Evolutionary conservation across 2,888 invertebrate genomes (phyloP).

Genomic region (Anorthoa munda): DNA sequence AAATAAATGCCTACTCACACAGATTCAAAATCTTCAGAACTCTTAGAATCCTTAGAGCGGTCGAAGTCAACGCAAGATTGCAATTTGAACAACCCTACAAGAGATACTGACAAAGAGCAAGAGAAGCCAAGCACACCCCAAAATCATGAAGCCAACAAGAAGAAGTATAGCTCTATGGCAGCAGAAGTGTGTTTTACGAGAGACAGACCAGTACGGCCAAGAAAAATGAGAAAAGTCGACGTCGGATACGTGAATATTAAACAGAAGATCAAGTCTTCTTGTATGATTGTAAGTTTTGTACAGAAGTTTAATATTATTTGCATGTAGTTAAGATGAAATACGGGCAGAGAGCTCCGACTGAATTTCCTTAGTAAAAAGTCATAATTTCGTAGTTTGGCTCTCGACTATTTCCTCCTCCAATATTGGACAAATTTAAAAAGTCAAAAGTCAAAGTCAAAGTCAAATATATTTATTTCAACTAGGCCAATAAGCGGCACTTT

Average conservation of each 20-base stretch:
- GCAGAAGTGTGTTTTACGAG: constrained; percentile 45
- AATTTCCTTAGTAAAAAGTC: too few species aligned
- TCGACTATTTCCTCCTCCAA: too few species aligned
- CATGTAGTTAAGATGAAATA: too few species aligned
- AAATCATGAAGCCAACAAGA: neutral
- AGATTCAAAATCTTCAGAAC: constrained; percentile 21
- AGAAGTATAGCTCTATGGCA: constrained; percentile 41
- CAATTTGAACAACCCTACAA: neutral
- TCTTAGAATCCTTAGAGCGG: neutral
- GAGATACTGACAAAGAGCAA: neutral
- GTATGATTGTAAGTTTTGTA: constrained; percentile 44
- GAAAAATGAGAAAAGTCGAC: constrained; percentile 56
- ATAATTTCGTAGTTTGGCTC: too few species aligned
- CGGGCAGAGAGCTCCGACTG: too few species aligned
- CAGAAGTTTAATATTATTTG: neutral
- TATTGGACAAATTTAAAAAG: too few species aligned
- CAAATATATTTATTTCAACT: too few species aligned
- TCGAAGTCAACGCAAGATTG: constrained; percentile 8
- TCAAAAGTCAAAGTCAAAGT: too few species aligned
- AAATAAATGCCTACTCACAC: neutral
- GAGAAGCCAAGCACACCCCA: neutral
- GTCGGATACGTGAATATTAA: constrained; percentile 63
- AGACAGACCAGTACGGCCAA: constrained; percentile 20
- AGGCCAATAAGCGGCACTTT: too few species aligned
- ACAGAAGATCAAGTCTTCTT: constrained; percentile 55